phyloP scores from a whole-genome alignment of 2,113 vertebrate species.

The Anolis sagrei region DNA sequence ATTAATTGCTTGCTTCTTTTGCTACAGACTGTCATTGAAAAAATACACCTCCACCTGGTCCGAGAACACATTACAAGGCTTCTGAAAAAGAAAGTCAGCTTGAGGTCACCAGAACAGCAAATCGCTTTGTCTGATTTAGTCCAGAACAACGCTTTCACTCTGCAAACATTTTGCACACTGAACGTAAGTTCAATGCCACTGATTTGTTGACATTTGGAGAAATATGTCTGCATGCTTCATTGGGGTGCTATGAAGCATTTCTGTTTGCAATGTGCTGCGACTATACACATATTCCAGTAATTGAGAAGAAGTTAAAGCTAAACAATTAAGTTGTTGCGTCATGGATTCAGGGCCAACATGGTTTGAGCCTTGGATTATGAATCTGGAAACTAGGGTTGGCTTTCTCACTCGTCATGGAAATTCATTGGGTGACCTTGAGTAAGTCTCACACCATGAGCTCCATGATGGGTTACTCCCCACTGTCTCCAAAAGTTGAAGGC shows the following conservation, averaged over 20 bases:
- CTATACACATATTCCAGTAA: not conserved
- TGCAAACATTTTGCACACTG: constrained; percentile 78
- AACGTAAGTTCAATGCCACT: constrained; percentile 71
- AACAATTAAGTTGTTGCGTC: not conserved
- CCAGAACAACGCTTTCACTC: constrained; percentile 63
- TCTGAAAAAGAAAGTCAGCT: constrained; percentile 79
- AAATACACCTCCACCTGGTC: constrained; percentile 71
- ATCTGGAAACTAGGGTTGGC: too few species aligned
- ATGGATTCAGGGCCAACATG: not conserved
- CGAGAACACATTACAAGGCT: constrained; percentile 81
- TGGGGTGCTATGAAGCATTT: not conserved
- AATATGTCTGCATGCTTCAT: not conserved
- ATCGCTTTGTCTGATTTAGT: constrained; percentile 75
- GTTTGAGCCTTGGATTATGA: too few species aligned
- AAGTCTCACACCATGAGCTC: too few species aligned
- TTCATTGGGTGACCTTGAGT: too few species aligned
- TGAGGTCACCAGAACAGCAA: constrained; percentile 75
- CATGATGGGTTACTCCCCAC: too few species aligned
- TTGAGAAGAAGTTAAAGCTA: not conserved
- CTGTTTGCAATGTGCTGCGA: not conserved
- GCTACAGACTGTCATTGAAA: constrained; percentile 78
- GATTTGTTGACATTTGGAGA: not conserved
- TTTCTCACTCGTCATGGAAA: too few species aligned
- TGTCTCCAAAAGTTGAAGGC: too few species aligned
- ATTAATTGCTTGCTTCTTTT: not conserved